These are phyloP conservation scores for Amblyjoppa fuscipennis DNA, from an alignment of 2,888 invertebrate genomes.

Conservation along the genomic window DNA sequence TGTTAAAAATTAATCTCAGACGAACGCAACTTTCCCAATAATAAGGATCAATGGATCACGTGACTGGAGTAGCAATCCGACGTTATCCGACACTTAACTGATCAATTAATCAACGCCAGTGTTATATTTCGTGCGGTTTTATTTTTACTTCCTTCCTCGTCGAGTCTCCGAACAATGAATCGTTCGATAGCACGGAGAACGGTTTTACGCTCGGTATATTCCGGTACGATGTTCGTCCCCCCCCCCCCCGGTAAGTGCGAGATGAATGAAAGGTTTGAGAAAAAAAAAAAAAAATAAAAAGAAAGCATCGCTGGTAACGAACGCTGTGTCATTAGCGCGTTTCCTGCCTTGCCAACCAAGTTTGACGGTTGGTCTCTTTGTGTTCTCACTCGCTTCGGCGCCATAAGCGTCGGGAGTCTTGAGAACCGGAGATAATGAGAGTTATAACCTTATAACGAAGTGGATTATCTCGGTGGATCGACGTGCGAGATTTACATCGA, in stretches of 20 bases:
- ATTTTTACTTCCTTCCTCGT: not conserved
- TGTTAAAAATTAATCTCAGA: not conserved
- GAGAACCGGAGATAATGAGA: not conserved
- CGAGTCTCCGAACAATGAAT: not conserved
- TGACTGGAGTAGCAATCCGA: not conserved
- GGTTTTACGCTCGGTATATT: not conserved
- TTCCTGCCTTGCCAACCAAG: not conserved
- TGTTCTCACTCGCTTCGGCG: not conserved
- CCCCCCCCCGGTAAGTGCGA: not conserved
- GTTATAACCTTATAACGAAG: slow-evolving; percentile 5
- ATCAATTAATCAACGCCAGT: not conserved
- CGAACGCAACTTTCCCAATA: not conserved
- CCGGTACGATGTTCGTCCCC: not conserved
- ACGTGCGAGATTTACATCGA: slow-evolving; percentile 47
- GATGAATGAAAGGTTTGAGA: not conserved
- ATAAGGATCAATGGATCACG: not conserved
- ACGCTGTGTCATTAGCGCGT: not conserved
- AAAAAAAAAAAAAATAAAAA: not conserved
- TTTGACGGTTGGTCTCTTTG: not conserved
- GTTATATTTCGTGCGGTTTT: not conserved
- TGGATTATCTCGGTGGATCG: slow-evolving; percentile 32
- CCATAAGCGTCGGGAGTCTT: not conserved
- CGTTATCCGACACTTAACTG: not conserved
- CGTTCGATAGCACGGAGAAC: not conserved
- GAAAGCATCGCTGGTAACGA: not conserved